Evolutionary conservation across 2,888 invertebrate genomes (phyloP).

Genomic region (Dynastes maya): DNA sequence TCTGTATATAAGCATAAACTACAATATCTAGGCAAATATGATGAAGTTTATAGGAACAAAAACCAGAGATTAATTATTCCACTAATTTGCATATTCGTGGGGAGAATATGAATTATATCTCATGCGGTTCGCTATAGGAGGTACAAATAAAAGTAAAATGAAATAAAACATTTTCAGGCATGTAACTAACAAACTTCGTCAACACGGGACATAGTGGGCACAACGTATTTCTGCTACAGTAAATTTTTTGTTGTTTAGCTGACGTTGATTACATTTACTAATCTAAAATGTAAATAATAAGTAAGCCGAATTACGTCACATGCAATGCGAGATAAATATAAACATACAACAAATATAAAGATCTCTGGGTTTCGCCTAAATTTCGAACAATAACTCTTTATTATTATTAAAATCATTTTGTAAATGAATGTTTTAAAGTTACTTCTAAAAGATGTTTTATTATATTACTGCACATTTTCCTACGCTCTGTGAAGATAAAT

Average conservation of each 20-base stretch:
- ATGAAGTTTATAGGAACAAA: neutral
- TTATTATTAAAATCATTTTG: no score
- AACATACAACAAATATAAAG: no score
- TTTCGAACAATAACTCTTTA: no score
- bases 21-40: neutral
- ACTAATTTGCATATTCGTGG: slow-evolving; percentile 8
- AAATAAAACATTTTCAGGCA: slow-evolving; percentile 7
- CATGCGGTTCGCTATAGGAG: neutral
- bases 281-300: no score
- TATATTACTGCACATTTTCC: no score
- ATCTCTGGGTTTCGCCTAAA: no score
- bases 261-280: no score
- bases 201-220: neutral
- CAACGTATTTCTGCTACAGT: neutral
- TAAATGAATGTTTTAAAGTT: no score
- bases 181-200: neutral
- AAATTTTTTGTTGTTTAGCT: neutral
- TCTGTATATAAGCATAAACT: neutral
- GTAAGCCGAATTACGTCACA: no score
- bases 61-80: neutral
- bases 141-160: neutral
- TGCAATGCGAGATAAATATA: no score
- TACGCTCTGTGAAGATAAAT: no score
- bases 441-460: no score
- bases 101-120: slow-evolving; percentile 3